Percentiles rank a stretch among this genome's conserved stretches.
phyloP scores from a whole-genome alignment of 1,140 invertebrate species.

The Campodea augens region DNA sequence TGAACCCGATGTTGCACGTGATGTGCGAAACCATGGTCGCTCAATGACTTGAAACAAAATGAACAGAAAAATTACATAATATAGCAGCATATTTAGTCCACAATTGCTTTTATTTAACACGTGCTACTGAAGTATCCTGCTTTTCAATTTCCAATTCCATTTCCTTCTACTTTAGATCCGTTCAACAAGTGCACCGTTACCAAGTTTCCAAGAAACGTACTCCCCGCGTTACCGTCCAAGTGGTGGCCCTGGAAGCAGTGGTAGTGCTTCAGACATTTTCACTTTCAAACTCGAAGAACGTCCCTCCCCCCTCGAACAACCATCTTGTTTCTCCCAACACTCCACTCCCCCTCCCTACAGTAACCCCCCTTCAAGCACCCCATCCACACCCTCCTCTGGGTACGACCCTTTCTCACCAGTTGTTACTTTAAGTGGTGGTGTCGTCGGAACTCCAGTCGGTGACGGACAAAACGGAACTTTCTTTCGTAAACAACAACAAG shows the following conservation, averaged over 20 bases:
- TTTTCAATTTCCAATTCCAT: slow-evolving; percentile 12
- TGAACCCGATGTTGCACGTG: too few relatives aligned
- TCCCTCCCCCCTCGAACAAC: slow-evolving; percentile 20
- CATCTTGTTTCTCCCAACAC: slow-evolving; percentile 17
- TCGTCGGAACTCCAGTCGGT: too few relatives aligned
- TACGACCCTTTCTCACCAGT: too few relatives aligned
- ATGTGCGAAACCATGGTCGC: too few relatives aligned
- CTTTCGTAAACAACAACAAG: slow-evolving; percentile 10
- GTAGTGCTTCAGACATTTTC: slow-evolving; percentile 46
- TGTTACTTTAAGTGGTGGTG: too few relatives aligned
- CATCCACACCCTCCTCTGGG: slow-evolving; percentile 30
- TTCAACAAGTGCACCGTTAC: slow-evolving; percentile 38
- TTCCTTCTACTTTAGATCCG: slow-evolving; percentile 17
- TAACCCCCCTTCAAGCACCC: slow-evolving; percentile 32
- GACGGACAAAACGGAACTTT: too few relatives aligned
- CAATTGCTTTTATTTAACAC: too few relatives aligned
- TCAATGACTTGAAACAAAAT: too few relatives aligned
- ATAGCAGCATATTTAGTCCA: too few relatives aligned
- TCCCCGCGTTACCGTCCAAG: slow-evolving; percentile 39
- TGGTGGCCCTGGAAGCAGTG: slow-evolving; percentile 21
- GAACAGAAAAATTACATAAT: too few relatives aligned
- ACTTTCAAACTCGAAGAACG: slow-evolving; percentile 33
- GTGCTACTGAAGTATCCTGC: too few relatives aligned
- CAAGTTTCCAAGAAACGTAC: slow-evolving; percentile 72
- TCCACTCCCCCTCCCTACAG: slow-evolving; percentile 35